Evolutionary conservation across 2,113 vertebrate genomes (phyloP).

Genomic region (Odontesthes bonariensis): DNA sequence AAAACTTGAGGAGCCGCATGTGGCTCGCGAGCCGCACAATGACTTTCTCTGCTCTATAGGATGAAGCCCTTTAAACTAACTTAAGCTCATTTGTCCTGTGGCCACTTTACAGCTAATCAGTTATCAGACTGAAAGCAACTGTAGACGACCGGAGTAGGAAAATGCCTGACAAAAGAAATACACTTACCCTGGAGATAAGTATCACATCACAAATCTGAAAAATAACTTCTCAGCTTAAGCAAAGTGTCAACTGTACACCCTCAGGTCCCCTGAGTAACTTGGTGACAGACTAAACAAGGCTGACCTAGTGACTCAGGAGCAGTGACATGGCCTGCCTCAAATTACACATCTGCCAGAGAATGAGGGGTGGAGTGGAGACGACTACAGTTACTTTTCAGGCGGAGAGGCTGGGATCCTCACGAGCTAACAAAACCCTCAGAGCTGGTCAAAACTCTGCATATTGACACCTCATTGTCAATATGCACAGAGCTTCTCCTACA

Average conservation of each 20-base stretch:
- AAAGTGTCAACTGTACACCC: slow-evolving; percentile 13
- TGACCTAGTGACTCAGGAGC: slow-evolving; percentile 65
- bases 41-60: no score
- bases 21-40: no score
- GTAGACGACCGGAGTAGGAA: neutral
- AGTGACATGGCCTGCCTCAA: slow-evolving; percentile 41
- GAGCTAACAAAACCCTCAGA: slow-evolving; percentile 44
- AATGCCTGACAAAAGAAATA: neutral
- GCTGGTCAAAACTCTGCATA: slow-evolving; percentile 14
- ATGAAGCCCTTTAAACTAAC: slow-evolving; percentile 5
- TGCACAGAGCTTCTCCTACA: neutral
- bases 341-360: slow-evolving; percentile 73
- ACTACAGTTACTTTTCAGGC: slow-evolving; percentile 65
- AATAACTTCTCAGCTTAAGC: neutral
- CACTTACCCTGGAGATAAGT: neutral
- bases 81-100: neutral
- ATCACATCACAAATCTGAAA: neutral
- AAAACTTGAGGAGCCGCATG: no score
- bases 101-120: neutral
- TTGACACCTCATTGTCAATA: neutral
- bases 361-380: slow-evolving; percentile 62
- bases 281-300: slow-evolving; percentile 63
- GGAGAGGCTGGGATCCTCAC: slow-evolving; percentile 22
- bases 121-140: neutral
- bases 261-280: slow-evolving; percentile 34